Conservation (phyloP, 2,888 invertebrate species). For the Drosophila pseudotalamancana region DNA sequence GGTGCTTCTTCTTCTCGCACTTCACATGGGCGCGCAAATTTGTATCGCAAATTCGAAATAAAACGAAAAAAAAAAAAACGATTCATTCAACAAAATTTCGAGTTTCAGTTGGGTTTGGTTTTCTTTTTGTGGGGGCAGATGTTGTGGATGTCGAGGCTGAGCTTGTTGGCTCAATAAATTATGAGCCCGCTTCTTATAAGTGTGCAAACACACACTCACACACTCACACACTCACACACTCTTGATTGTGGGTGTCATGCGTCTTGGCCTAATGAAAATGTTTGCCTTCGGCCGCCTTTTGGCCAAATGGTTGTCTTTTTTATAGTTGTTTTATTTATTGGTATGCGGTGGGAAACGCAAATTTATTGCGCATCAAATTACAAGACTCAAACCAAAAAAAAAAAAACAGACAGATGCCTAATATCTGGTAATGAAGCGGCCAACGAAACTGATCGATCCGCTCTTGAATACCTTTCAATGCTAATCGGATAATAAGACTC, state of each 20-base stretch:
- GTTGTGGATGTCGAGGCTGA: constrained; percentile 41
- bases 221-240: neutral
- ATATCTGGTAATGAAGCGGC: constrained; percentile 66
- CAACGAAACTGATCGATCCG: constrained; percentile 37
- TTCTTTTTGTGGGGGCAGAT: constrained; percentile 31
- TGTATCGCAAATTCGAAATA: constrained; percentile 59
- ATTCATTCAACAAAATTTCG: constrained; percentile 67
- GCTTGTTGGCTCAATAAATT: constrained; percentile 73
- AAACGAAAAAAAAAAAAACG: constrained; percentile 32
- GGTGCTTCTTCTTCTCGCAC: constrained; percentile 41
- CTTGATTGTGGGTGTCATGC: constrained; percentile 70
- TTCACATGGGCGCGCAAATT: constrained; percentile 70
- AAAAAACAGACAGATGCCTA: constrained; percentile 9
- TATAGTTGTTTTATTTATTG: constrained; percentile 29
- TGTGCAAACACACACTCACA: constrained; percentile 59
- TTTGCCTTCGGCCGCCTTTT: constrained; percentile 47
- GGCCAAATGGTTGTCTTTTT: constrained; percentile 10
- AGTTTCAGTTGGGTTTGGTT: constrained; percentile 20
- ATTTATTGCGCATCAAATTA: constrained; percentile 79
- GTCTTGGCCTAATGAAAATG: constrained; percentile 69
- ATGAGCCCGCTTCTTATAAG: constrained; percentile 72
- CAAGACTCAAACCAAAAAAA: constrained; percentile 33
- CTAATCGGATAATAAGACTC: constrained; percentile 17
- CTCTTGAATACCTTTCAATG: constrained; percentile 13
- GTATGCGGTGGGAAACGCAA: constrained; percentile 61